These are phyloP conservation scores for Acropternis orthonyx DNA, from an alignment of 2,797 vertebrate genomes.

Conservation along the genomic window DNA sequence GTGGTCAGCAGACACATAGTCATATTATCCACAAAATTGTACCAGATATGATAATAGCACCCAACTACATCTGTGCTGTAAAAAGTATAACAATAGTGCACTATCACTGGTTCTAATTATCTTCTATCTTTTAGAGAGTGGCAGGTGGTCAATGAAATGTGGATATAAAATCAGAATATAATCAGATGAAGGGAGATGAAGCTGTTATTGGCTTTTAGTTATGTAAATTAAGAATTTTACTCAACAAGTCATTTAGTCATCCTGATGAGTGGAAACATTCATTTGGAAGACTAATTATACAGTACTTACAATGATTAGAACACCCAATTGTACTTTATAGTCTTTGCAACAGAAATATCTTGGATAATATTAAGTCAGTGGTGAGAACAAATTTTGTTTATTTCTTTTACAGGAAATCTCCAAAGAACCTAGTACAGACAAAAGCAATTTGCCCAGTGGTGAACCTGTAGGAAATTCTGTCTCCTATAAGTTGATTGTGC, in stretches of 20 bases:
- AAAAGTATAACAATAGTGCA: conserved; percentile 48
- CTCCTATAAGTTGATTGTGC: neutral
- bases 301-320: conserved; percentile 63
- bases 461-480: neutral
- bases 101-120: conserved; percentile 66
- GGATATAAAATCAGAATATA: conserved; percentile 68
- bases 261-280: conserved; percentile 70
- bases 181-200: conserved; percentile 70
- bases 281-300: conserved; percentile 74
- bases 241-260: conserved; percentile 77
- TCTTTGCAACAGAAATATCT: neutral
- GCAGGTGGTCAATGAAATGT: conserved; percentile 65
- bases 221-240: conserved; percentile 71
- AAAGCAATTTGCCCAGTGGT: neutral
- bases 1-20: conserved; percentile 29
- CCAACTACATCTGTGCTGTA: conserved; percentile 62
- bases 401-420: conserved; percentile 6
- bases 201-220: conserved; percentile 70
- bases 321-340: conserved; percentile 8
- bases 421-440: neutral
- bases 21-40: conserved; percentile 52
- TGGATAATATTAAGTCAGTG: conserved; percentile 26
- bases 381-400: neutral
- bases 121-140: conserved; percentile 64
- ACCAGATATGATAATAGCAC: conserved; percentile 62